Percentiles rank a stretch among this genome's conserved stretches.
phyloP scores from a whole-genome alignment of 1,140 invertebrate species.

The Hormaphis cornu region DNA sequence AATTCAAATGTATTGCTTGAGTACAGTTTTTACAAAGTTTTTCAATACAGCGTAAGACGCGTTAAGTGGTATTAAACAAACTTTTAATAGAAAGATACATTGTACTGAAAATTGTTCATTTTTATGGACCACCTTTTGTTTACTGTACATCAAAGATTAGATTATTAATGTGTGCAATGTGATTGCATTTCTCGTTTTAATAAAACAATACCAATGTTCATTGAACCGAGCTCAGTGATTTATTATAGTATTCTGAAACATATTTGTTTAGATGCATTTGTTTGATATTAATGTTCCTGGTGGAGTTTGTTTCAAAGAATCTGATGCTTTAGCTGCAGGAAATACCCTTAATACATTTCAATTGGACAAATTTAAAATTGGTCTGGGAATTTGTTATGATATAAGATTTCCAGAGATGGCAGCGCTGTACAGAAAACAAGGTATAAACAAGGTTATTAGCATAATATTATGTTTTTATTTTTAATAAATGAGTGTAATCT shows the following conservation, averaged over 20 bases:
- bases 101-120: too few relatives aligned
- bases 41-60: too few relatives aligned
- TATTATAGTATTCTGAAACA: neutral
- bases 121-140: too few relatives aligned
- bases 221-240: too few relatives aligned
- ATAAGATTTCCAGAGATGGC: slow-evolving; percentile 85
- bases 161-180: too few relatives aligned
- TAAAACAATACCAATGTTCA: too few relatives aligned
- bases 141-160: too few relatives aligned
- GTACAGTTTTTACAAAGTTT: too few relatives aligned
- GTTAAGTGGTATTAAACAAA: too few relatives aligned
- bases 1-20: too few relatives aligned
- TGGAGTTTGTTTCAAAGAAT: slow-evolving; percentile 88
- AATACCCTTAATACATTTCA: slow-evolving; percentile 65
- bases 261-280: slow-evolving; percentile 63
- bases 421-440: slow-evolving; percentile 64
- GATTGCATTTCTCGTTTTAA: too few relatives aligned
- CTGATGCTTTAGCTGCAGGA: slow-evolving; percentile 69
- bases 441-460: slow-evolving; percentile 43
- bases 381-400: slow-evolving; percentile 91
- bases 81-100: too few relatives aligned
- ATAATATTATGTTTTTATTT: slow-evolving; percentile 6
- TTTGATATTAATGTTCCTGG: slow-evolving; percentile 93
- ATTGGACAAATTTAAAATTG: slow-evolving; percentile 65
- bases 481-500: neutral